phyloP scores from a whole-genome alignment of 2,888 invertebrate species.

The Lagria hirta region DNA sequence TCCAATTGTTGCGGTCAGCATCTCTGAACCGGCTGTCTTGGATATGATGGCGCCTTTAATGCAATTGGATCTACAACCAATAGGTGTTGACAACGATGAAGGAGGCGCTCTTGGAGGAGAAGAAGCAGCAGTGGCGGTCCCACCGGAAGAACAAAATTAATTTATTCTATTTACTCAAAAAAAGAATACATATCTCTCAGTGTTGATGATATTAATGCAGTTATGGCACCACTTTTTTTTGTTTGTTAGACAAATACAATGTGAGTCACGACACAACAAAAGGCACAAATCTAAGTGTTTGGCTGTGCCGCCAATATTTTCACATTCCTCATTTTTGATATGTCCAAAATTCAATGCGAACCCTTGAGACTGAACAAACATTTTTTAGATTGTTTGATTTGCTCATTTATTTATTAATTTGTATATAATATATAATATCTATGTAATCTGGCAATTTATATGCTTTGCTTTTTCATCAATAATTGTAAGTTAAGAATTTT shows the following conservation, averaged over 20 bases:
- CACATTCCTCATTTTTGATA: conserved; percentile 31
- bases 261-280: too few relatives aligned
- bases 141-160: conserved; percentile 15
- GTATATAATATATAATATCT: conserved; percentile 16
- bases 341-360: conserved; percentile 35
- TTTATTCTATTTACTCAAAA: too few relatives aligned
- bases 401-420: conserved; percentile 31
- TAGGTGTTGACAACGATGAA: conserved; percentile 48
- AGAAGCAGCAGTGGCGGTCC: conserved; percentile 30
- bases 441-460: conserved; percentile 10
- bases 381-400: conserved; percentile 29
- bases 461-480: conserved; percentile 34
- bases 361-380: conserved; percentile 40
- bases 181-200: too few relatives aligned
- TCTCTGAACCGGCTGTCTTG: conserved; percentile 37
- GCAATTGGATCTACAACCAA: conserved; percentile 38
- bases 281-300: conserved; percentile 8
- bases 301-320: conserved; percentile 1
- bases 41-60: conserved; percentile 31
- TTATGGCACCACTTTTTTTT: too few relatives aligned
- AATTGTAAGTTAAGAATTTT: conserved; percentile 36
- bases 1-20: conserved; percentile 41
- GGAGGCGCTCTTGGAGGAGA: conserved; percentile 46
- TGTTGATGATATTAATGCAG: too few relatives aligned
- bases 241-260: too few relatives aligned